Conservation (phyloP, 2,113 vertebrate genomes). For the Chaenocephalus aceratus region DNA sequence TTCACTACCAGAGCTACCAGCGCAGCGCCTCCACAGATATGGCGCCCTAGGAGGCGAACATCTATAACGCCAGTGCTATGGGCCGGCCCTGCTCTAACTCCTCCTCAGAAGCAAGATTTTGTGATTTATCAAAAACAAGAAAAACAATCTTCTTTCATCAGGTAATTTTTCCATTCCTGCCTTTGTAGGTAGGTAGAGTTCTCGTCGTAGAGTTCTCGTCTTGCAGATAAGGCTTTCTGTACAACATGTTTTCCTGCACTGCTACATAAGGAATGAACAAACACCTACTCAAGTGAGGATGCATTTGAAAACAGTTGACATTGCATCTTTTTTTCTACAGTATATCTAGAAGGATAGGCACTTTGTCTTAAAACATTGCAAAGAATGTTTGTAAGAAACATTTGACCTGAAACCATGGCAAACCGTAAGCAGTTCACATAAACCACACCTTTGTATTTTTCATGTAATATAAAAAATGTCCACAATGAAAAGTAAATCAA, state of each 20-base stretch:
- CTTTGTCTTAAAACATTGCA: constrained; percentile 91
- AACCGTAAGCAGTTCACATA: constrained; percentile 76
- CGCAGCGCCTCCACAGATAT: no score
- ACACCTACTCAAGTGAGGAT: constrained; percentile 68
- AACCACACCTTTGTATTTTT: constrained; percentile 67
- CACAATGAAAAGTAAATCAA: constrained; percentile 81
- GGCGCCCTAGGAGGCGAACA: no score
- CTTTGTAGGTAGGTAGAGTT: constrained; percentile 52
- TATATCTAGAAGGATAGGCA: constrained; percentile 93
- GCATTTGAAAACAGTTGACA: constrained; percentile 80
- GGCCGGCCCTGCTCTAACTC: constrained; percentile 1
- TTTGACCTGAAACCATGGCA: constrained; percentile 87
- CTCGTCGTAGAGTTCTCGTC: constrained; percentile 61
- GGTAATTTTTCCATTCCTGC: constrained; percentile 40
- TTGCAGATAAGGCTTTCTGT: constrained; percentile 75
- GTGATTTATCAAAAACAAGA: constrained; percentile 63
- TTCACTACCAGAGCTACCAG: no score
- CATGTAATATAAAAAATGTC: constrained; percentile 86
- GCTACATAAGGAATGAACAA: constrained; percentile 62
- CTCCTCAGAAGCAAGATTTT: constrained; percentile 30
- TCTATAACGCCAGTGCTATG: no score
- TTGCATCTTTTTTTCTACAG: constrained; percentile 82
- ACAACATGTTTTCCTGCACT: constrained; percentile 70
- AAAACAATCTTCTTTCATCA: constrained; percentile 49
- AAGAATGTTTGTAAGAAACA: constrained; percentile 85